Evolutionary conservation across 2,113 vertebrate genomes (phyloP), one percentile per base, ranked within the genome.

Genomic region (Gorsachius goisagi): DNA sequence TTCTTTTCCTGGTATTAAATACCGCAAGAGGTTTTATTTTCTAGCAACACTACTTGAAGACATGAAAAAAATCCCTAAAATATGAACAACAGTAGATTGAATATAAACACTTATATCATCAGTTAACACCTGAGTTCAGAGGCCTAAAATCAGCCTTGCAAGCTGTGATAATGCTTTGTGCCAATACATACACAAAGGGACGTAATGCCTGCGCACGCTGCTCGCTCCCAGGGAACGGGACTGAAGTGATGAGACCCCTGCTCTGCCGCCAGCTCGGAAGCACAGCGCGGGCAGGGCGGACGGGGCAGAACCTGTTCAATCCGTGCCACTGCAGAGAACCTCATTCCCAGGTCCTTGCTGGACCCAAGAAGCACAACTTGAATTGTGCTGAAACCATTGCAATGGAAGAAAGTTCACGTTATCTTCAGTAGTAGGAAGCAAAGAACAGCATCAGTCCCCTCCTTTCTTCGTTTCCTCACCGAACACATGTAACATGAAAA

Each of bases 171-270:
- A 39, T n/a, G 53, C 60, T 75, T 23, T 37, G 39, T 4, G 21
- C 55, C 47, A 77, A 63, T 30, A 30, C 26, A 37, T 0, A 16
- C 47, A 35, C 66, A 67, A 58, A 72, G 79, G 59, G 79, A 89
- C 67, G 21, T 12, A 52, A 52, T 24, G 81, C 26, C 67, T 81
- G 81, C 1, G 0, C 44, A 22, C 1, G 0, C 67, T 2, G 10
- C 72, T 85, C 1, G 0, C 41, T 87, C 62, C 47, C 64, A 37
- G 47, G 39, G 52, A 72, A 72, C 0, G 4, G 49, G 62, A 50
- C 63, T 73, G 75, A 71, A 50, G 41, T 4, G n/a, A 81, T 7
- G n/a, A 56, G 73, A 53, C 44, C 50, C 50, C 58, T 75, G 80
- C 73, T 53, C 37, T 14, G 52, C 13, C 19, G 15, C 16, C 33